Percentiles rank a stretch among this genome's conserved stretches.
These are phyloP conservation scores for Dendrophyllia cribrosa DNA, from an alignment of 64 coral and sea anemone species.

Conservation along the genomic window DNA sequence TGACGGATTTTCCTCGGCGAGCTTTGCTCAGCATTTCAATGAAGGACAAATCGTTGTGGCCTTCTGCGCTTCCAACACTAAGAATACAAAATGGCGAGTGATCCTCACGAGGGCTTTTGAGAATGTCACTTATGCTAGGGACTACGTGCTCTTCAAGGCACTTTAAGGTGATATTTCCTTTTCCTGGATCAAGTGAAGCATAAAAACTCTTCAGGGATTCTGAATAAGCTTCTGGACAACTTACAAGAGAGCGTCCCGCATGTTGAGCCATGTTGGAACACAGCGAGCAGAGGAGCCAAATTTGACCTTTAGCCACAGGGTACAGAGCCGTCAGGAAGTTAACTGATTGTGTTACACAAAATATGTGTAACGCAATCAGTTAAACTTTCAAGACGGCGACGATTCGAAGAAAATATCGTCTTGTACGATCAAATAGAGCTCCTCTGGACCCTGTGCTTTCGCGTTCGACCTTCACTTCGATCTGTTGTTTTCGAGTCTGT, in stretches of 20 bases:
- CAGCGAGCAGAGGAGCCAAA: background rate
- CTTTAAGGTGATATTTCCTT: background rate
- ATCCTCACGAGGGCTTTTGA: background rate
- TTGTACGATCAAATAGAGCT: too few species aligned
- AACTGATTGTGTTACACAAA: too few species aligned
- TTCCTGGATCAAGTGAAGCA: background rate
- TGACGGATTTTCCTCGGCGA: background rate
- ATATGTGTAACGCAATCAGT: too few species aligned
- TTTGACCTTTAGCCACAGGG: background rate
- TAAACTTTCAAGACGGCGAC: too few species aligned
- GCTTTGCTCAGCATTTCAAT: slow-evolving; percentile 10
- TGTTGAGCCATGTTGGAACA: background rate
- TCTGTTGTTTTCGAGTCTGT: background rate
- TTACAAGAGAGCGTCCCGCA: background rate
- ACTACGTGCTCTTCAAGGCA: background rate
- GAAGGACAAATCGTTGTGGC: slow-evolving; percentile 3
- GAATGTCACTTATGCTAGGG: background rate
- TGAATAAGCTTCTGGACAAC: slow-evolving; percentile 6
- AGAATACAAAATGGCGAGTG: slow-evolving; percentile 11
- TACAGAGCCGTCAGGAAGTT: too few species aligned
- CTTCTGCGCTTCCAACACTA: slow-evolving; percentile 13
- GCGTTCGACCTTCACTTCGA: too few species aligned
- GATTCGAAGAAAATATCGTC: too few species aligned
- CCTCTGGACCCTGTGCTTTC: too few species aligned
- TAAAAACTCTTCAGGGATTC: background rate